Evolutionary conservation across 2,797 vertebrate genomes (phyloP).

Genomic region (Acipenser transmontanus): DNA sequence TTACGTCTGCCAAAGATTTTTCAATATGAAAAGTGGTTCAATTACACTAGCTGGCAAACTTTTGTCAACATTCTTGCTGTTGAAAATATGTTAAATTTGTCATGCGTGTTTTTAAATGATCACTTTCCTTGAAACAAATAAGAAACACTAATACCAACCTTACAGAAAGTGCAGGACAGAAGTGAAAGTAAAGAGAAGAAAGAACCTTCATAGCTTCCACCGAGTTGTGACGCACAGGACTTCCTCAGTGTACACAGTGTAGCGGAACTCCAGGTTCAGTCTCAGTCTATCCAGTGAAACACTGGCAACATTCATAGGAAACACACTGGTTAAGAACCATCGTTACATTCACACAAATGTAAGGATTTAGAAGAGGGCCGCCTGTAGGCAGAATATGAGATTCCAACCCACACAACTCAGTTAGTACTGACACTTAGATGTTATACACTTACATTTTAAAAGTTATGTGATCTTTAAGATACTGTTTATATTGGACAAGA

Average conservation of each 20-base stretch:
- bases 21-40: no score
- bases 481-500: constrained; percentile 32
- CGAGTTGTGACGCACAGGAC: not conserved
- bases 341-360: not conserved
- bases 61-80: no score
- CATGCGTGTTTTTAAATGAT: no score
- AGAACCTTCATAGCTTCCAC: no score
- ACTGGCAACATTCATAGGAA: not conserved
- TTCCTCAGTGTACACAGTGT: not conserved
- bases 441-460: not conserved
- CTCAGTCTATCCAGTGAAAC: not conserved
- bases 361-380: not conserved
- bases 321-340: not conserved
- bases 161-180: no score
- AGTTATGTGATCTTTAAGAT: constrained; percentile 21
- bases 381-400: not conserved
- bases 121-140: no score
- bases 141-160: no score
- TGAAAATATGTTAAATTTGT: no score
- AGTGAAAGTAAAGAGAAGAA: not conserved
- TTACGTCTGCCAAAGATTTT: no score
- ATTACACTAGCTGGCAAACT: no score
- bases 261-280: not conserved
- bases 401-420: no score
- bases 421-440: not conserved